Percentiles rank a stretch among this genome's conserved stretches.
phyloP scores from a whole-genome alignment of 2,797 vertebrate species.

The Betta splendens region DNA sequence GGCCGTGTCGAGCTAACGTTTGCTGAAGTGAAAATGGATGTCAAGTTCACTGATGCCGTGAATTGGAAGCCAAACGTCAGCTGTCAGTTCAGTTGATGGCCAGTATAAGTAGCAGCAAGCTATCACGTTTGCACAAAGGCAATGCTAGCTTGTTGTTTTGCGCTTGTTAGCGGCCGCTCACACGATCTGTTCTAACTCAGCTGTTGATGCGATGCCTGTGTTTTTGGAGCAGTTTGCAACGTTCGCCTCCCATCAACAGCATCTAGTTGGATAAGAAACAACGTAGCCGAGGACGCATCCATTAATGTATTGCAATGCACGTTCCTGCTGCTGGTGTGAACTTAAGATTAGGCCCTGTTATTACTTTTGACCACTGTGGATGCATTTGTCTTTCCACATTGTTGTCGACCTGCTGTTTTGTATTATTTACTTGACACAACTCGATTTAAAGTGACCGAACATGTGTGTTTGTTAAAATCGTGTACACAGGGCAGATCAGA shows the following conservation, averaged over 20 bases:
- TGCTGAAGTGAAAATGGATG: conserved; percentile 70
- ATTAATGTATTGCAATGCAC: conserved; percentile 46
- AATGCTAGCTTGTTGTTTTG: conserved; percentile 54
- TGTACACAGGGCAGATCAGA: neutral
- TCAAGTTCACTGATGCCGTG: conserved; percentile 77
- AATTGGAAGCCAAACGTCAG: conserved; percentile 79
- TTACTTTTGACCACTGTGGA: conserved; percentile 32
- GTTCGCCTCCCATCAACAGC: conserved; percentile 27
- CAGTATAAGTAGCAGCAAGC: conserved; percentile 66
- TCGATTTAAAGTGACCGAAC: conserved; percentile 15
- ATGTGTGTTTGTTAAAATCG: conserved; percentile 5
- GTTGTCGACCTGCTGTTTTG: neutral
- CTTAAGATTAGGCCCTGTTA: conserved; percentile 35
- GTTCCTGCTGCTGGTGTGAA: conserved; percentile 33
- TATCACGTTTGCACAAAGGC: conserved; percentile 65
- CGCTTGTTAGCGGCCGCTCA: conserved; percentile 25
- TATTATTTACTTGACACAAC: conserved; percentile 21
- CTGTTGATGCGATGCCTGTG: conserved; percentile 15
- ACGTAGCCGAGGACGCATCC: conserved; percentile 40
- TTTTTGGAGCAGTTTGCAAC: conserved; percentile 41
- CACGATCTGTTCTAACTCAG: neutral
- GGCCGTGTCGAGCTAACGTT: conserved; percentile 40
- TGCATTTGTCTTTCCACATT: conserved; percentile 2
- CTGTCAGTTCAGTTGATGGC: conserved; percentile 76
- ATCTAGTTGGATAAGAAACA: conserved; percentile 48